Evolutionary conservation across 2,888 invertebrate genomes (phyloP), one percentile per base, ranked within the genome.

Genomic region (Rotaria magnacalcarata): DNA sequence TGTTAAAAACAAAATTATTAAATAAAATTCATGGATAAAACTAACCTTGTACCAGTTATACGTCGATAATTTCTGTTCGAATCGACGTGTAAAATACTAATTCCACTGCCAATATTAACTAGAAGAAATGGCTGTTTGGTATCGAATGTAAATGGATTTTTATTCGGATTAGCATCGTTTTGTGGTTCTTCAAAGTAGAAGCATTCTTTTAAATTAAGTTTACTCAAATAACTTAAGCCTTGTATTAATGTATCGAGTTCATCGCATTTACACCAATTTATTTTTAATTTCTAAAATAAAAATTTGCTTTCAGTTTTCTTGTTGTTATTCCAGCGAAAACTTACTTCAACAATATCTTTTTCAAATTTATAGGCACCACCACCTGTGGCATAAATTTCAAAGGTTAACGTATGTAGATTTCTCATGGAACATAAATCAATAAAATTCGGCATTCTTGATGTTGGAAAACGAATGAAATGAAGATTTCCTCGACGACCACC

Each of bases 331-430:
- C 16, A 47, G 47, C 24, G 10, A 34, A 80, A 34, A 24, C 84
- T 56, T 7, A 52, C 60, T 21, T 84, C 86, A 4, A 50, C 10
- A 50, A 50, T 50, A n/a, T 75, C 56, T 1, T 24, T 19, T 34
- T 98, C 97, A 90, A 97, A 99, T 92, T 98, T 98, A 91, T 94
- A 97, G 0, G 98, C 98, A 41, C 98, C 98, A 2, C 98, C 98
- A 43, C 98, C 98, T 0, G 98, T 99, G 1, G 98, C 98, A 92
- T 97, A 97, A 84, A 99, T 96, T 0, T 96, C 97, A 88, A 95
- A 95, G 19, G 97, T 95, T 86, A 97, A 92, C 89, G 95, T 95
- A 0, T 97, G 96, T 94, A 99, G 96, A 56, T 97, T 96, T 91
- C 98, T 97, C 16, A 95, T 94, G 90, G 96, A 95, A 14, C 97